Evolutionary conservation across 2,797 vertebrate genomes (phyloP).

Genomic region (Pyrocephalus nanus): DNA sequence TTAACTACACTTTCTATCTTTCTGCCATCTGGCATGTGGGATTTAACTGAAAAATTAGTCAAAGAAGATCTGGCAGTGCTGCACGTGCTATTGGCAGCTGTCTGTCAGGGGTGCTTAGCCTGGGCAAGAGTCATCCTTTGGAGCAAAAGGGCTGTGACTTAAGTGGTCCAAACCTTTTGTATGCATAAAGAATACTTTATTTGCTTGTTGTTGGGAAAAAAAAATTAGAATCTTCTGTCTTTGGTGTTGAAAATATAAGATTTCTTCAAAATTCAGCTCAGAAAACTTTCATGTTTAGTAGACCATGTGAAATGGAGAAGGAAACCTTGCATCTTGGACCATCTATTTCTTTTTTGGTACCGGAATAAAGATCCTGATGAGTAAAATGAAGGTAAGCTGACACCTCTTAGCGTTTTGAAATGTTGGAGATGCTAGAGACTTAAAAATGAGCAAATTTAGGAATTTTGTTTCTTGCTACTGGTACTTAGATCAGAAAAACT

Average conservation of each 20-base stretch:
- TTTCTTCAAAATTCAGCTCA: neutral
- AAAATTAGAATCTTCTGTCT: neutral
- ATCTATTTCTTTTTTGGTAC: neutral
- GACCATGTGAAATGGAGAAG: neutral
- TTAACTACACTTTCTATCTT: neutral
- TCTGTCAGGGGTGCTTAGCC: neutral
- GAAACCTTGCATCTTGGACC: neutral
- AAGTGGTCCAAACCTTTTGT: neutral
- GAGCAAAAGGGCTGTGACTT: neutral
- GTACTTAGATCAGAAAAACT: neutral
- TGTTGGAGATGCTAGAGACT: neutral
- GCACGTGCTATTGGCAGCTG: neutral
- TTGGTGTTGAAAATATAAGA: neutral
- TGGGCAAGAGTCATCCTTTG: neutral
- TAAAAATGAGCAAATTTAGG: neutral
- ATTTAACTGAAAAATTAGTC: neutral
- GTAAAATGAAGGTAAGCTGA: neutral
- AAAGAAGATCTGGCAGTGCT: neutral
- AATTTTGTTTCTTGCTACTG: neutral
- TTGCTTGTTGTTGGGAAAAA: neutral
- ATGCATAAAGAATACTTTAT: neutral
- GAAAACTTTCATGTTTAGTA: neutral
- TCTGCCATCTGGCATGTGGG: neutral
- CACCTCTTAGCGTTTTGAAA: neutral
- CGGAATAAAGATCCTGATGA: neutral